Conservation (phyloP, 2,888 invertebrate species). For the Monopis laevigella region DNA sequence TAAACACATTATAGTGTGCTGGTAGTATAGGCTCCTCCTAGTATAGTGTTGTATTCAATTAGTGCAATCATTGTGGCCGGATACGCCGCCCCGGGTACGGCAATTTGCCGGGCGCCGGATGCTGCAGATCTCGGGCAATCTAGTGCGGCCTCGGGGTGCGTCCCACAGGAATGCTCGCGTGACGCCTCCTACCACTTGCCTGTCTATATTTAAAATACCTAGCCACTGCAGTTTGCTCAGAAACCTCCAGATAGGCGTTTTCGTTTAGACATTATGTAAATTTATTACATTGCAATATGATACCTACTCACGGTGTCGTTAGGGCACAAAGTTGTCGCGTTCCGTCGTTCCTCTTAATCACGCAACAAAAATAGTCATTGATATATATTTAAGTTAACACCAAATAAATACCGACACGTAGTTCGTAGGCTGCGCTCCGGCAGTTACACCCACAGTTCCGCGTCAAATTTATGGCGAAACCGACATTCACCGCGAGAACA, state of each 20-base stretch:
- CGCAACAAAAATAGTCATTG: conserved; percentile 30
- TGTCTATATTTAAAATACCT: too few species aligned
- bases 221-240: too few species aligned
- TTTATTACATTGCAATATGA: background rate
- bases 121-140: conserved; percentile 42
- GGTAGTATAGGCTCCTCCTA: too few species aligned
- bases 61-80: conserved; percentile 20
- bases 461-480: conserved; percentile 62
- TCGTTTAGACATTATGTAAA: background rate
- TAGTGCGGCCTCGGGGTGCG: conserved; percentile 29
- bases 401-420: conserved; percentile 49
- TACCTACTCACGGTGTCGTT: too few species aligned
- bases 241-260: too few species aligned
- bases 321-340: conserved; percentile 3
- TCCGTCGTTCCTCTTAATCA: conserved; percentile 10
- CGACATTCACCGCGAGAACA: conserved; percentile 56
- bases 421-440: conserved; percentile 41
- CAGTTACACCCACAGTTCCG: conserved; percentile 63
- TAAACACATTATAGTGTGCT: too few species aligned
- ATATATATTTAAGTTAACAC: conserved; percentile 46
- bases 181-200: conserved; percentile 6
- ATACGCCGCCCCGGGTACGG: conserved; percentile 8
- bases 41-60: conserved; percentile 42
- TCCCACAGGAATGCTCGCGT: conserved; percentile 12
- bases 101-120: conserved; percentile 29